Evolutionary conservation across 2,888 invertebrate genomes (phyloP).

Genomic region (Zonitis immaculata): DNA sequence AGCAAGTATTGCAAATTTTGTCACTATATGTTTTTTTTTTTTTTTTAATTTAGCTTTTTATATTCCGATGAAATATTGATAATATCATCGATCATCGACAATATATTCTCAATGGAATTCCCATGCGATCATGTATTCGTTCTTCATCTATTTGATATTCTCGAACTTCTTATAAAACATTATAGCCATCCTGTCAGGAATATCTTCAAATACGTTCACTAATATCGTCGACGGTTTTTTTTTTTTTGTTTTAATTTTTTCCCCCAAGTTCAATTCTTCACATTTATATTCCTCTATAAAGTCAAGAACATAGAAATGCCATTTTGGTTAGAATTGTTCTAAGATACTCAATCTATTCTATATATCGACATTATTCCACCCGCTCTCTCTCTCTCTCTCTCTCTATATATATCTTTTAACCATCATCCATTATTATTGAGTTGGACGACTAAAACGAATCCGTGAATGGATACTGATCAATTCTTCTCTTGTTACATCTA

Average conservation of each 20-base stretch:
- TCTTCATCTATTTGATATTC: neutral
- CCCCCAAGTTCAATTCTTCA: no score
- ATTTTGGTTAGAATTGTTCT: conserved; percentile 7
- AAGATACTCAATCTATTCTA: conserved; percentile 18
- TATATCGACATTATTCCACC: conserved; percentile 15
- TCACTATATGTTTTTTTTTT: no score
- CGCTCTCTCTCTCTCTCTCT: no score
- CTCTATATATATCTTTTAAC: no score
- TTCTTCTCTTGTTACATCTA: neutral
- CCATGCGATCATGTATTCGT: neutral
- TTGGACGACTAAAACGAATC: neutral
- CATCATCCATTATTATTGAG: conserved; percentile 15
- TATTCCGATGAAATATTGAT: conserved; percentile 28
- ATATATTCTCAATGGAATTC: conserved; percentile 11
- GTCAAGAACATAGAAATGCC: conserved; percentile 20
- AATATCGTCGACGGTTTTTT: neutral
- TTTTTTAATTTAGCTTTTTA: no score
- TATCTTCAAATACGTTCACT: conserved; percentile 16
- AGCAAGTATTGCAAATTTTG: conserved; percentile 20
- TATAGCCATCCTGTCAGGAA: conserved; percentile 14
- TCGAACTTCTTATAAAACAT: conserved; percentile 11
- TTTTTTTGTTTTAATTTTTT: neutral
- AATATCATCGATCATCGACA: conserved; percentile 28
- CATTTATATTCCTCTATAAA: conserved; percentile 4
- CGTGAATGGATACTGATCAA: conserved; percentile 3